These are phyloP conservation scores for Pseudomyrmex dendroicus DNA, from an alignment of 1,140 invertebrate species.

Conservation along the genomic window DNA sequence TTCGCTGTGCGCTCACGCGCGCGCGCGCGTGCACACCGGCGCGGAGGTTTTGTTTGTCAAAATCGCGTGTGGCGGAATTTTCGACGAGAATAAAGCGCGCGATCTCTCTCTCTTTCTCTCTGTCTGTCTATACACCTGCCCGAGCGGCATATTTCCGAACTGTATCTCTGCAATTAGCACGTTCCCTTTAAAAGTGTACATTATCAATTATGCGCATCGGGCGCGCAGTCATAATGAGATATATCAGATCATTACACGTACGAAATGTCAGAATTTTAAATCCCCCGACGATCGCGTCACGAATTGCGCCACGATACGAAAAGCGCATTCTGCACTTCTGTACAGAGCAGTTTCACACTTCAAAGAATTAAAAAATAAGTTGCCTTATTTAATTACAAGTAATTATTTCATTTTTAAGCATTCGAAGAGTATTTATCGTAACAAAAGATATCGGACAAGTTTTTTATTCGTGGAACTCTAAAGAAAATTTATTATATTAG, in stretches of 20 bases:
- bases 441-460: not conserved
- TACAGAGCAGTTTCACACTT: not conserved
- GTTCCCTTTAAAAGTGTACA: slow-evolving; percentile 47
- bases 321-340: not conserved
- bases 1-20: slow-evolving; percentile 29
- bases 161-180: slow-evolving; percentile 51
- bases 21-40: too few species aligned
- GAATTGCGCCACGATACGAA: not conserved
- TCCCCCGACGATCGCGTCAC: not conserved
- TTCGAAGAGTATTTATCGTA: slow-evolving; percentile 8
- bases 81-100: slow-evolving; percentile 60
- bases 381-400: not conserved
- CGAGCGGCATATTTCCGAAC: slow-evolving; percentile 7
- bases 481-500: too few species aligned
- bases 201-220: slow-evolving; percentile 50
- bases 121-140: slow-evolving; percentile 62
- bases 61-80: slow-evolving; percentile 70
- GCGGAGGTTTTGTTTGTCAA: slow-evolving; percentile 60
- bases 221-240: slow-evolving; percentile 36
- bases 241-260: slow-evolving; percentile 51
- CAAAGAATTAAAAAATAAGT: not conserved
- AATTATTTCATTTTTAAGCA: not conserved
- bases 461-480: too few species aligned
- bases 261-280: slow-evolving; percentile 34
- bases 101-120: too few species aligned